Evolutionary conservation across 1,140 invertebrate genomes (phyloP).

Genomic region (Caenorhabditis brenneri): DNA sequence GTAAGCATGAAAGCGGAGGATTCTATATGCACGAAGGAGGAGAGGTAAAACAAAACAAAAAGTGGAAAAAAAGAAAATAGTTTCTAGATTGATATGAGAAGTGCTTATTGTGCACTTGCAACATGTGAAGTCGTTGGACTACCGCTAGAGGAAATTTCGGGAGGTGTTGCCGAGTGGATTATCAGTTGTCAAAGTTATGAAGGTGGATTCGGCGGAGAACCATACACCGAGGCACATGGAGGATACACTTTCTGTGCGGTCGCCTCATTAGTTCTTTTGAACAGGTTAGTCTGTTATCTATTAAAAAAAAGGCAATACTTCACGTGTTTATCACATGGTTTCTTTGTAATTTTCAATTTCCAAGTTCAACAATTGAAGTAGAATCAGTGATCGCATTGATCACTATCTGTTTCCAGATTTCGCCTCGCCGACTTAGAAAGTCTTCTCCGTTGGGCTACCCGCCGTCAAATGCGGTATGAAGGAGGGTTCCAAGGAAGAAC

Average conservation of each 20-base stretch:
- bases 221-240: constrained; percentile 94
- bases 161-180: constrained; percentile 87
- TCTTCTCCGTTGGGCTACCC: constrained; percentile 72
- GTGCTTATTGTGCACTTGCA: constrained; percentile 89
- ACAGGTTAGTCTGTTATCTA: constrained; percentile 75
- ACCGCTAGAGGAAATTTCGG: constrained; percentile 80
- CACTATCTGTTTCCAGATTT: constrained; percentile 69
- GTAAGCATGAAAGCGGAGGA: constrained; percentile 82
- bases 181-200: constrained; percentile 94
- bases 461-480: constrained; percentile 72
- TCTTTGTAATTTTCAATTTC: constrained; percentile 68
- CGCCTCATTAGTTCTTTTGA: constrained; percentile 84
- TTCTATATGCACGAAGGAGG: constrained; percentile 88
- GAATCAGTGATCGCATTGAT: constrained; percentile 25
- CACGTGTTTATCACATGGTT: neutral
- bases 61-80: neutral
- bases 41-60: neutral
- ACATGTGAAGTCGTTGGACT: constrained; percentile 86
- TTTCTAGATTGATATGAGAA: constrained; percentile 82
- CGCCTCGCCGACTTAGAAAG: constrained; percentile 77
- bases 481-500: constrained; percentile 78
- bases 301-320: neutral
- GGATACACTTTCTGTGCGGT: constrained; percentile 96
- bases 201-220: constrained; percentile 91
- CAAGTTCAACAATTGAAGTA: constrained; percentile 78